Evolutionary conservation across 2,888 invertebrate genomes (phyloP), one percentile per base, ranked within the genome.

Genomic region (Anthophora plumipes): DNA sequence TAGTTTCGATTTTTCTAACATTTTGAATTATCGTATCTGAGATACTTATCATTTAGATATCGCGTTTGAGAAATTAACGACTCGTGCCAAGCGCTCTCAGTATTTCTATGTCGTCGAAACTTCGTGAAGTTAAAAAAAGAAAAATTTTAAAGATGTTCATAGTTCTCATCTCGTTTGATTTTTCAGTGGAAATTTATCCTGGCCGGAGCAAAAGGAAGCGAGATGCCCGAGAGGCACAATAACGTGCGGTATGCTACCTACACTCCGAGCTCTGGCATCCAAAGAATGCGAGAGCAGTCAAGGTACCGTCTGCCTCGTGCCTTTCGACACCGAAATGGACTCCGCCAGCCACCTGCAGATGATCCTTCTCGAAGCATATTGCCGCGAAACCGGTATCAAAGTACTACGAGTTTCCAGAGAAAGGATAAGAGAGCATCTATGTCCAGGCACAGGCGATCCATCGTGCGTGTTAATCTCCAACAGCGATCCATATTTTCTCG

Each of bases 301-400:
- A 17, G 85, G 89, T 4, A 89, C 87, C 79, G 75, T 91, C 54
- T 93, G 97, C 57, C 95, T 97, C 22, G 95, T 96, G 0, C 95
- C 95, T 71, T 70, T 85, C 57, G 90, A 91, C 71, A 95, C 96
- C 20, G 95, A 96, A 37, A 96, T 96, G 6, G 97, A 97, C 92
- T 95, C 96, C 41, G 96, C 96, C 7, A 96, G 96, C 9, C 97
- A 97, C 90, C 96, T 97, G 95, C 97, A 97, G 89, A 96, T 96
- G 90, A 97, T 97, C 7, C 94, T 97, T 0, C 94, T 97, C 46
- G 96, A 97, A 90, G 97, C 97, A 0, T 97, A 96, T 92, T 97
- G 97, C 92, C 96, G 95, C 52, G 97, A 97, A 92, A 96, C 97
- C 82, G 96, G 96, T 85, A 97, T 97, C 90, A 96, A 96, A 89